Conservation (phyloP, 2,113 vertebrate genomes). For the Hypomesus transpacificus region DNA sequence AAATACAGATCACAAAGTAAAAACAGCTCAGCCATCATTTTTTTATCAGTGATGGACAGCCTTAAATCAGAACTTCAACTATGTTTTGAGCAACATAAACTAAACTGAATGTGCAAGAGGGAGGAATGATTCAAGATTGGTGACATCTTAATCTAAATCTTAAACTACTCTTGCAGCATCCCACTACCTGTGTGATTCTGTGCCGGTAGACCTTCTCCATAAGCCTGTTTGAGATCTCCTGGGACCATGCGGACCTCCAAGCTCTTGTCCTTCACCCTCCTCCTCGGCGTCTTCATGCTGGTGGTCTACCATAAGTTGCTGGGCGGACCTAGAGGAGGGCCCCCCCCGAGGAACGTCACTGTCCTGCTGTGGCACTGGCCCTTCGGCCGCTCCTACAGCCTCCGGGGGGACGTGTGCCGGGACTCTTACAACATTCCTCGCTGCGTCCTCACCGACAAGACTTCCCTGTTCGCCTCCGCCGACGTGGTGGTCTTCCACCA, state of each 20-base stretch:
- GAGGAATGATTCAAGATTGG: too few relatives aligned
- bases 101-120: too few relatives aligned
- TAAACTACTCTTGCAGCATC: too few relatives aligned
- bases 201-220: too few relatives aligned
- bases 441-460: constrained; percentile 73
- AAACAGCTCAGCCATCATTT: too few relatives aligned
- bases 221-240: too few relatives aligned
- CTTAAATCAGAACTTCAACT: too few relatives aligned
- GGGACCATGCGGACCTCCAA: neutral
- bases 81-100: too few relatives aligned
- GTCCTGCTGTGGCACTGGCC: constrained; percentile 88
- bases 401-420: constrained; percentile 62
- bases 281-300: neutral
- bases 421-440: constrained; percentile 51
- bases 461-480: constrained; percentile 47
- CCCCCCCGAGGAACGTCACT: constrained; percentile 35
- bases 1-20: too few relatives aligned
- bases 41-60: too few relatives aligned
- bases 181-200: too few relatives aligned
- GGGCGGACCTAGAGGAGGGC: neutral
- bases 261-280: neutral
- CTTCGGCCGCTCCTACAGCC: constrained; percentile 54
- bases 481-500: constrained; percentile 84
- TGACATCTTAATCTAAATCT: too few relatives aligned
- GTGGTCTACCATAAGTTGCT: neutral